Evolutionary conservation across 2,113 vertebrate genomes (phyloP).

Genomic region (Peucedramus taeniatus): DNA sequence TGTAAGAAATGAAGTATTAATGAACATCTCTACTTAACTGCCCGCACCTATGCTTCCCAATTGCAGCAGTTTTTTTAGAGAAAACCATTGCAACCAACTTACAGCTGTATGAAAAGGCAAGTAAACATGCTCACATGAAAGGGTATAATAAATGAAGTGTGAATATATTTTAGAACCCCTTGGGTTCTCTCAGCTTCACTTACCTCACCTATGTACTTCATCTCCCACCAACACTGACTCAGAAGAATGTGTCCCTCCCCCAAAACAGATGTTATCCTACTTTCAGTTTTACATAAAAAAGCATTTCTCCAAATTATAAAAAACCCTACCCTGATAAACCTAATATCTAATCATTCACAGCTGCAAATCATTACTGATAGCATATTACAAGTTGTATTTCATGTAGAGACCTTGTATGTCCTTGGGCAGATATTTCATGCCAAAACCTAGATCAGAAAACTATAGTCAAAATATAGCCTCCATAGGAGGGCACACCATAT

Average conservation of each 20-base stretch:
- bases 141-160: background rate
- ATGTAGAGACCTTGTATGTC: background rate
- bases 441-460: background rate
- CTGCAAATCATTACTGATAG: background rate
- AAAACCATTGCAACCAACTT: background rate
- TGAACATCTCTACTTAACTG: background rate
- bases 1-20: background rate
- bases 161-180: background rate
- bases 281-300: background rate
- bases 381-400: background rate
- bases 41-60: background rate
- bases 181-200: background rate
- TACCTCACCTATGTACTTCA: background rate
- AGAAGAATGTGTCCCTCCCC: background rate
- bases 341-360: background rate
- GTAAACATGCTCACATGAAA: background rate
- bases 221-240: background rate
- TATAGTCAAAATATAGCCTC: background rate
- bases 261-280: background rate
- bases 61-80: background rate
- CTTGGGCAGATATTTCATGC: background rate
- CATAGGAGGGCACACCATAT: background rate
- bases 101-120: background rate
- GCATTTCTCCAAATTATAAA: background rate
- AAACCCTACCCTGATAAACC: background rate